Conservation (phyloP, 2,888 invertebrate genomes). For the Hydropsyche betteni region DNA sequence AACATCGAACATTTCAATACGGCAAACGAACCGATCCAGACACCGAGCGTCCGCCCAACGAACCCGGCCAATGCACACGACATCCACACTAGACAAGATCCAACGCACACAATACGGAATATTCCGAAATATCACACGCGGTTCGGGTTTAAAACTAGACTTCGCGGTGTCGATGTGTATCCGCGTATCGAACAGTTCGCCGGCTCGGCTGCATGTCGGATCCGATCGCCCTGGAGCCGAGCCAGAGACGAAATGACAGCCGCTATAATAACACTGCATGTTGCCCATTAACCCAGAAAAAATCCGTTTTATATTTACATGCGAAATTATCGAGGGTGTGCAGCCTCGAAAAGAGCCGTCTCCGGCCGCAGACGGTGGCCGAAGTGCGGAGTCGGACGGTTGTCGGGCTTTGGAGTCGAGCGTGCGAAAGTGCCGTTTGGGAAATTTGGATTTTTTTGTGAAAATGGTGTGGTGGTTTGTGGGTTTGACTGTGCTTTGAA, state of each 20-base stretch:
- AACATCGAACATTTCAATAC: too few species aligned
- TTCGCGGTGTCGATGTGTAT: slow-evolving; percentile 9
- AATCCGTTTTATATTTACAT: neutral
- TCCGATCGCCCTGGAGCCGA: slow-evolving; percentile 12
- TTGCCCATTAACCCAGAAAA: slow-evolving; percentile 39
- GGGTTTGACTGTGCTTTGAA: too few species aligned
- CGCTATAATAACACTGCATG: slow-evolving; percentile 38
- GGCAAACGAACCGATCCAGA: too few species aligned
- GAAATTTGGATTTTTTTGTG: too few species aligned
- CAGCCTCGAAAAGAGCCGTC: neutral
- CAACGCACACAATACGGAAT: neutral
- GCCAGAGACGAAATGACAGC: slow-evolving; percentile 36
- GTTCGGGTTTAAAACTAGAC: neutral
- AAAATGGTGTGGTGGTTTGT: too few species aligned
- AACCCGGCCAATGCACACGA: too few species aligned
- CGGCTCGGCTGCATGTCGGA: slow-evolving; percentile 6
- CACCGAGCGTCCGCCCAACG: too few species aligned
- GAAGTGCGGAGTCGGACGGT: too few species aligned
- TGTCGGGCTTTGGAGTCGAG: too few species aligned
- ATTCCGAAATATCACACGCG: neutral
- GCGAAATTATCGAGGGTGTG: neutral
- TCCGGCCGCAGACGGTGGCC: too few species aligned
- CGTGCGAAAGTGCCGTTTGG: too few species aligned
- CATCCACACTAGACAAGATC: too few species aligned
- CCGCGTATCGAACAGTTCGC: slow-evolving; percentile 3